Evolutionary conservation across 2,888 invertebrate genomes (phyloP), one percentile per base, ranked within the genome.

Genomic region (Elmis aenea): DNA sequence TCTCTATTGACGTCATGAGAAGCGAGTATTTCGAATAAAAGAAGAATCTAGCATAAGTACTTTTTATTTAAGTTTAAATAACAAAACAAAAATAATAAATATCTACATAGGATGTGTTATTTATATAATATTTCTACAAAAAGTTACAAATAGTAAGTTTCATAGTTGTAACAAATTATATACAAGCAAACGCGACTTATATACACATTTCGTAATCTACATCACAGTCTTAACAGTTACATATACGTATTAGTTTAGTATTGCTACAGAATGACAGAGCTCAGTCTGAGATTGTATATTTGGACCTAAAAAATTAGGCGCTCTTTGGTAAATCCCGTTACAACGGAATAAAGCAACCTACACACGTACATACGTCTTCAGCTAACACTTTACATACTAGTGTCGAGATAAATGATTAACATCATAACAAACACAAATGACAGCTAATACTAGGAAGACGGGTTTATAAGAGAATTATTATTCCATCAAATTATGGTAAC

Each of bases 221-320:
- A 18, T 18, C 18, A 18, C 18, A 18, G 8, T 18, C 8, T 18
- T 26, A 22, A n/a, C 14, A 33, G 29, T 33, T n/a, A 8, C n/a
- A 45, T 41, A 46, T 18, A 18, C 8, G 5, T 18, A 6, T 8
- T 18, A 18, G 18, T 5, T 18, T 42, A 50, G 54, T 60, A 60
- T 60, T 59, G 59, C 60, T 58, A 55, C 52, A 51, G 53, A 50
- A 54, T 51, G 54, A 43, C 52, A 60, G 55, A 56, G 55, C 54
- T 60, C 60, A 60, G 60, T 59, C 60, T 54, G 52, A 55, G 52
- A 53, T 50, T 54, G 49, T 46, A 50, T 6, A 18, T 52, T 49
- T 48, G 50, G 29, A 44, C 46, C 41, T 35, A 26, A 14, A 15
- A 22, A 8, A 33, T 36, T 48, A 48, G 45, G 48, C 47, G 50